Conservation (phyloP, 1,140 invertebrate genomes). For the Heliconius melpomene region DNA sequence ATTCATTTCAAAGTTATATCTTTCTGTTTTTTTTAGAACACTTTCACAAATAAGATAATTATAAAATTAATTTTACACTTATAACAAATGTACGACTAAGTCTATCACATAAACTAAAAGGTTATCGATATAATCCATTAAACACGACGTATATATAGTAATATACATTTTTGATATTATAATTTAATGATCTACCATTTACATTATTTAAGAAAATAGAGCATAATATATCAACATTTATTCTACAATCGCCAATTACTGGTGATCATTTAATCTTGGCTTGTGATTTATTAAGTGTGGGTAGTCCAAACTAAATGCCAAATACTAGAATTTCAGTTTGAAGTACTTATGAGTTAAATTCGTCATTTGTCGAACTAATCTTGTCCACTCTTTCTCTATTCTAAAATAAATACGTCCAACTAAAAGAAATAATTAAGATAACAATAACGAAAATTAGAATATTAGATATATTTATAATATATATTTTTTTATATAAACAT, state of each 20-base stretch:
- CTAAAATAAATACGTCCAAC: neutral
- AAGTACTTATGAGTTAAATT: neutral
- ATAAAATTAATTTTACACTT: neutral
- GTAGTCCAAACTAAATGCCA: conserved; percentile 22
- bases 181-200: conserved; percentile 27
- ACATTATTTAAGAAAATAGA: conserved; percentile 30
- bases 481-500: too few species aligned
- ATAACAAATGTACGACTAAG: neutral
- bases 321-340: conserved; percentile 5
- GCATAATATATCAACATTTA: conserved; percentile 29
- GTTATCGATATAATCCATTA: conserved; percentile 15
- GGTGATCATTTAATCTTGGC: conserved; percentile 25
- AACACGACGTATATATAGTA: conserved; percentile 13
- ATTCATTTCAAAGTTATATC: too few species aligned
- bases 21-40: too few species aligned
- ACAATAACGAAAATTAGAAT: too few species aligned
- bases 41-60: too few species aligned
- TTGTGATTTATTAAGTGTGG: conserved; percentile 23
- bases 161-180: conserved; percentile 12
- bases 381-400: neutral
- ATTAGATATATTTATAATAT: too few species aligned
- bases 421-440: too few species aligned
- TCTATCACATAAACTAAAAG: neutral
- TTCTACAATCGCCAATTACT: conserved; percentile 30
- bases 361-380: neutral